Base-by-base conservation (phyloP, 2,888 invertebrate genomes). In the Campopleginae sp. region DNA sequence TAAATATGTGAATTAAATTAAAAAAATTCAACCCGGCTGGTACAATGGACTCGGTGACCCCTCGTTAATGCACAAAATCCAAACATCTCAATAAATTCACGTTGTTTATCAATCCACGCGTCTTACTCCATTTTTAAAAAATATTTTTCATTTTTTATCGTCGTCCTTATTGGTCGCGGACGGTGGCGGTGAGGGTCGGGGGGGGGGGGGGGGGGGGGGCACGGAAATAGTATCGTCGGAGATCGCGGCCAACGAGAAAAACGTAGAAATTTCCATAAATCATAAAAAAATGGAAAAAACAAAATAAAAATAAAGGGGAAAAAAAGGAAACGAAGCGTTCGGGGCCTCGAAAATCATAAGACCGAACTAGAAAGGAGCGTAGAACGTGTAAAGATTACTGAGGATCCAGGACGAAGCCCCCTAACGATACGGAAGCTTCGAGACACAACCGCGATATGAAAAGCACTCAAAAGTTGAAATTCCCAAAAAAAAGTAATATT, bases 21-120 rank as follows among this genome's bases (percentile, higher is more conserved):
- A 51, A 71, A 74, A 42, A 72, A 82, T 80, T 58, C 54, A 33
- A 86, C 78, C 74, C 85, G 81, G 46, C 33, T 54, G 23, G 70
- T 65, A 70, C 71, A 12, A 58, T 77, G 72, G 51, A 72, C 74
- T 58, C 44, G 42, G 31, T 74, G 19, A 48, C 46, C 58, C 83
- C 71, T 77, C 74, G 63, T 77, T 46, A 71, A 80, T 44, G 51
- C 58, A 66, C 19, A n/a, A 38, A 48, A 33, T 14, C 17, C 65
- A 31, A 44, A 31, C 1, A 33, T 33, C 33, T 58, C 44, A 17
- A 23, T 27, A 27, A 58, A 58, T 58, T 5, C 14, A 58, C 14
- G 27, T 46, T 51, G 4, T 42, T 23, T 23, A 31, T 38, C 12
- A 58, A 68, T n/a, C 38, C 46, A 46, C 44, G 70, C 31, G 4